Evolutionary conservation across 2,797 vertebrate genomes (phyloP).

Genomic region (Leuciscus waleckii): DNA sequence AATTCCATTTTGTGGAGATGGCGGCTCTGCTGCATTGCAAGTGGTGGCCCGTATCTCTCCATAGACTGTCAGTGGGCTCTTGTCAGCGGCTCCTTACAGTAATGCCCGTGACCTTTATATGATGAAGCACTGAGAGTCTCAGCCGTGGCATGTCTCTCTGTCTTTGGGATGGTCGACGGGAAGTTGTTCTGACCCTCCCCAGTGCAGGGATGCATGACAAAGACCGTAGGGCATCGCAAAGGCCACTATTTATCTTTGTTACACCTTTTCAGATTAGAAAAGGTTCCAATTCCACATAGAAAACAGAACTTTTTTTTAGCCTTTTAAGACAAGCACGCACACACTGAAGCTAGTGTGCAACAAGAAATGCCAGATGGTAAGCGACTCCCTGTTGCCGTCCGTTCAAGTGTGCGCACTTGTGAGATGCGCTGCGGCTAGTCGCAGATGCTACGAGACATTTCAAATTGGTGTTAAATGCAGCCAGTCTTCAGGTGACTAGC

Average conservation of each 20-base stretch:
- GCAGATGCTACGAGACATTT: not conserved
- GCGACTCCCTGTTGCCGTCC: not conserved
- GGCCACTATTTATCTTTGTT: conserved; percentile 74
- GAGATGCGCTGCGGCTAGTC: not conserved
- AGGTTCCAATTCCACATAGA: conserved; percentile 3
- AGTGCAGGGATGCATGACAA: conserved; percentile 70
- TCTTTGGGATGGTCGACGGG: conserved; percentile 72
- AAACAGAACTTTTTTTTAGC: conserved; percentile 21
- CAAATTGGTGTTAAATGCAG: not conserved
- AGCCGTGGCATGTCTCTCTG: conserved; percentile 73
- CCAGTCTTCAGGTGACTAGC: not conserved
- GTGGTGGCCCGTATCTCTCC: conserved; percentile 59
- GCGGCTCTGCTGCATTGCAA: conserved; percentile 44
- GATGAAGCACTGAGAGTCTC: conserved; percentile 71
- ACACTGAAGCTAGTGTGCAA: not conserved
- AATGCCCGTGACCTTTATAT: conserved; percentile 76
- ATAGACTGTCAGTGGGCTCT: conserved; percentile 59
- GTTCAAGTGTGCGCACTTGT: not conserved
- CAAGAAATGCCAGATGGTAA: conserved; percentile 2
- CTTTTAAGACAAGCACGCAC: not conserved
- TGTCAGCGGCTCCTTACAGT: conserved; percentile 67
- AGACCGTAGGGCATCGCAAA: conserved; percentile 69
- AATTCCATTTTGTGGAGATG: conserved; percentile 54
- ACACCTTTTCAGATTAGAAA: conserved; percentile 69
- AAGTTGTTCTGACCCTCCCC: conserved; percentile 68